These are phyloP conservation scores for Myotis pilosus DNA, from an alignment of 2,797 vertebrate species.

Conservation along the genomic window DNA sequence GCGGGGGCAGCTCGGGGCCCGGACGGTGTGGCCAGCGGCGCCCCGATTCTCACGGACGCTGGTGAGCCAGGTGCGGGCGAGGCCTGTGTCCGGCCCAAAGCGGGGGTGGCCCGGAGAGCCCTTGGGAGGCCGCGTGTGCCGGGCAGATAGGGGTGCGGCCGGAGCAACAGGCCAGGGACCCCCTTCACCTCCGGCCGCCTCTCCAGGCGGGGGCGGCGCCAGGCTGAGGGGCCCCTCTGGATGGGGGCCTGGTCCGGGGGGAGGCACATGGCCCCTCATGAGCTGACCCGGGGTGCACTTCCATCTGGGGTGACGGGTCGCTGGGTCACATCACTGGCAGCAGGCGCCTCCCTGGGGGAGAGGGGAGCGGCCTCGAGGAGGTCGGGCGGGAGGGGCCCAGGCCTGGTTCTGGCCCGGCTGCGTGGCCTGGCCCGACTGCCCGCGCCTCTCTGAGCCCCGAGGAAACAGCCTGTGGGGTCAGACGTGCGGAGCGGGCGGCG, in stretches of 20 bases:
- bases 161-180: rapidly evolving
- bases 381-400: background rate
- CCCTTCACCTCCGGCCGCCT: rapidly evolving
- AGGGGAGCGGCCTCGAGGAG: no score
- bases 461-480: background rate
- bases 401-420: background rate
- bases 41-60: slow-evolving; percentile 91
- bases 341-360: background rate
- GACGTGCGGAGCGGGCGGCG: background rate
- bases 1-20: slow-evolving; percentile 83
- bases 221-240: background rate
- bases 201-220: background rate
- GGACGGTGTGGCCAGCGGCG: slow-evolving; percentile 82
- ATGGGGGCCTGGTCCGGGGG: background rate
- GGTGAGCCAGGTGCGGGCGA: slow-evolving; percentile 81
- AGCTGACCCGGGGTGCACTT: background rate
- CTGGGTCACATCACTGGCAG: background rate
- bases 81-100: rapidly evolving
- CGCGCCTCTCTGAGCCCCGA: background rate
- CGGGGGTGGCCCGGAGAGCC: no score
- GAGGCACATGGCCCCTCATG: background rate
- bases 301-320: background rate
- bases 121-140: rapidly evolving
- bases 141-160: background rate
- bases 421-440: no score